Evolutionary conservation across 2,113 vertebrate species (phyloP), one percentile per base, ranked within the genome.

Genomic region (Urocolius indicus): DNA sequence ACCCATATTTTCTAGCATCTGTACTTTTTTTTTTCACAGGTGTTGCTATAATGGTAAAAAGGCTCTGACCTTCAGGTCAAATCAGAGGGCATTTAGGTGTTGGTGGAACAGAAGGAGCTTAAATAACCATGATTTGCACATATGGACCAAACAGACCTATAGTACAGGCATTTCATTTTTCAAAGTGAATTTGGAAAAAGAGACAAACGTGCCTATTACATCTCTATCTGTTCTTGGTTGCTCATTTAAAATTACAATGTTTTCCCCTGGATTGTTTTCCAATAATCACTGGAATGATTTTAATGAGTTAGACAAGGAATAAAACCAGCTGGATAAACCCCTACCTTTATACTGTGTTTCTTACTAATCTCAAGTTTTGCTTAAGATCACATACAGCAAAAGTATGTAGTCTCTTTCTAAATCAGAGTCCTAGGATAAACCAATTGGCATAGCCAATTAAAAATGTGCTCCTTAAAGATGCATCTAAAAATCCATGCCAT

Each of bases 11-110:
- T 97, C 95, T 94, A 95, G 96, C 95, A 97, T 97, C 97, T 96
- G 97, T 84, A 97, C 94, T 91, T 93, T 84, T 91, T 83, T 32
- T 36, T 38, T 61, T 26, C 96, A 90, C 98, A 98, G 98, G 98
- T 98, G 97, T 97, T 97, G 96, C 90, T 78, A 72, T 38, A 97
- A 91, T 93, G 84, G 80, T 75, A 84, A 78, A 94, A 93, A 97
- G 95, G 95, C 96, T 95, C 89, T 75, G 97, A 97, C 97, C 98
- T 89, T 41, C 22, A 94, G 98, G 98, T 98, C 97, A 98, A 90
- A 55, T 81, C 92, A 82, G 54, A 62, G 73, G 83, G 87, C 83
- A 82, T 90, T 95, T 86, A 96, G 92, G 95, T 96, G 93, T 95
- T 94, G 92, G 87, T 78, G 74, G 95, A 94, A 93, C 98, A 98